Percentiles rank a stretch among this genome's conserved stretches.
Conservation (phyloP, 2,797 vertebrate genomes). For the Tamandua tetradactyla region DNA sequence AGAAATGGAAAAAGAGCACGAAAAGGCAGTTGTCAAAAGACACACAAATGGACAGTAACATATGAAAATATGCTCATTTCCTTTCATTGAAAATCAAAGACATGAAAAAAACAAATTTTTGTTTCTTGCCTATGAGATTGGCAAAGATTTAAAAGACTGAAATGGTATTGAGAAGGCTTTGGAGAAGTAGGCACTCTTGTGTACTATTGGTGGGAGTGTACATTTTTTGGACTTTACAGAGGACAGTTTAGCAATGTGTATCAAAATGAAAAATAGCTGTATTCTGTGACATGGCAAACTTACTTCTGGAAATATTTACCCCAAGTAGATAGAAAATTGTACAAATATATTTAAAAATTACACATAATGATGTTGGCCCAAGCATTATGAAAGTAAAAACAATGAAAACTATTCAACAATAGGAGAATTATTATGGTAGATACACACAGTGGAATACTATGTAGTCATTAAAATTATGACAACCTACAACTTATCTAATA, state of each 20-base stretch:
- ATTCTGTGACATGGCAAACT: constrained; percentile 21
- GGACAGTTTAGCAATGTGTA: constrained; percentile 24
- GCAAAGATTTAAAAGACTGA: constrained; percentile 32
- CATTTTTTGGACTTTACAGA: constrained; percentile 35
- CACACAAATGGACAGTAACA: neutral
- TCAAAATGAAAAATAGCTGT: constrained; percentile 47
- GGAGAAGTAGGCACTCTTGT: constrained; percentile 9
- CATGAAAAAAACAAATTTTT: constrained; percentile 51
- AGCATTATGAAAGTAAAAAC: constrained; percentile 35
- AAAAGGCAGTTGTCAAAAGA: constrained; percentile 52
- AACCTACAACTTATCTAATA: no score
- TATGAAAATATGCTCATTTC: neutral
- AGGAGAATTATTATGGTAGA: neutral
- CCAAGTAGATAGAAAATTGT: constrained; percentile 45
- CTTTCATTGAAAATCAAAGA: constrained; percentile 37
- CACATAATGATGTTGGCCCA: neutral
- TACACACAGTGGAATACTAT: no score
- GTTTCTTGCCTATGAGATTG: constrained; percentile 31
- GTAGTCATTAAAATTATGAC: no score
- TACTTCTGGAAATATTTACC: constrained; percentile 55
- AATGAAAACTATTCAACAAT: constrained; percentile 40
- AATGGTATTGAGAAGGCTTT: neutral
- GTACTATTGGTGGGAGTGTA: constrained; percentile 1
- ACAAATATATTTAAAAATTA: constrained; percentile 33
- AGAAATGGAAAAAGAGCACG: neutral